Conservation (phyloP, 53 echinoderm and acorn worm species). For the Mesocentrotus franciscanus region DNA sequence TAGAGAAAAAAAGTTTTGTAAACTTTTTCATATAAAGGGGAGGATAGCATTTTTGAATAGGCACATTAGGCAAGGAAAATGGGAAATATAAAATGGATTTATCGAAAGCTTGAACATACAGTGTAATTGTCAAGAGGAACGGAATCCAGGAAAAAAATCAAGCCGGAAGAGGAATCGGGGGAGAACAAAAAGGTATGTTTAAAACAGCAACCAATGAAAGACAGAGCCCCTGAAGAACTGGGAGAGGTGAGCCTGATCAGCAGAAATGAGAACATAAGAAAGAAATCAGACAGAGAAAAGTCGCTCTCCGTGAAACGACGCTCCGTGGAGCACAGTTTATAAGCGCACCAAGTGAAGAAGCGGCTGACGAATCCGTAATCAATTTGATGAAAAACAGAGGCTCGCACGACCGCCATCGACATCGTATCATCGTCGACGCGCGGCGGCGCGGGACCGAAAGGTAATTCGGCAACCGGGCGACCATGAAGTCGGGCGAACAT, state of each 20-base stretch:
- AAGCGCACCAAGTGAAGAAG: slow-evolving; percentile 37
- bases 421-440: slow-evolving; percentile 42
- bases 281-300: neutral
- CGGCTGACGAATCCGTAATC: slow-evolving; percentile 24
- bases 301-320: slow-evolving; percentile 42
- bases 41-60: too few species aligned
- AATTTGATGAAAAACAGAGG: slow-evolving; percentile 41
- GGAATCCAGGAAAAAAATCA: too few species aligned
- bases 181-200: too few species aligned
- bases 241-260: neutral
- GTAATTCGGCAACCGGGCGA: slow-evolving; percentile 4
- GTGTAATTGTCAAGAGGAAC: too few species aligned
- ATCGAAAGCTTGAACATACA: too few species aligned
- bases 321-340: slow-evolving; percentile 55
- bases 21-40: too few species aligned
- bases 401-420: neutral
- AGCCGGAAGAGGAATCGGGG: too few species aligned
- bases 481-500: slow-evolving; percentile 38
- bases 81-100: too few species aligned
- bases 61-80: too few species aligned
- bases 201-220: too few species aligned
- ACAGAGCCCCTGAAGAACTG: too few species aligned
- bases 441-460: slow-evolving; percentile 34
- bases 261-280: neutral
- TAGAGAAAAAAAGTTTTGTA: too few species aligned